These are phyloP conservation scores for Sterrhoptilus dennistouni DNA, from an alignment of 2,113 vertebrate species.

Conservation along the genomic window DNA sequence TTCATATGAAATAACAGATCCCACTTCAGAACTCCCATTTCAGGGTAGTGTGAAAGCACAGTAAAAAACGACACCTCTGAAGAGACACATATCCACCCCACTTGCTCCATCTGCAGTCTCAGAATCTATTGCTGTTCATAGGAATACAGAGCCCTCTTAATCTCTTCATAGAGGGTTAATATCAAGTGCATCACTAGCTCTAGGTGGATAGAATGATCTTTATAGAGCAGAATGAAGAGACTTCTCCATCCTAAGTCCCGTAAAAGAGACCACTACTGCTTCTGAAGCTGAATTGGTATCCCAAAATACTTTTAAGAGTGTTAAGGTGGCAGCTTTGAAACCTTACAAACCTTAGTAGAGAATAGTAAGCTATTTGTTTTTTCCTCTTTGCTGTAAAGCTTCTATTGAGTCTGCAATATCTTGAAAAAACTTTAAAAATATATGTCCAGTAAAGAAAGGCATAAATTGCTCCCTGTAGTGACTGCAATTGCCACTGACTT, in stretches of 20 bases:
- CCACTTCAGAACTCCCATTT: neutral
- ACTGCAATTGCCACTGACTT: neutral
- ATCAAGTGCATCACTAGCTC: neutral
- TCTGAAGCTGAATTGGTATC: neutral
- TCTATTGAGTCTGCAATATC: neutral
- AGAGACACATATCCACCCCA: neutral
- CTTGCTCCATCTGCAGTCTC: neutral
- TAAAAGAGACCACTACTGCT: neutral
- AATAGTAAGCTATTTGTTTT: neutral
- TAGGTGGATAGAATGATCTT: neutral
- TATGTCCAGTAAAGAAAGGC: neutral
- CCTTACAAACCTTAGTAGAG: neutral
- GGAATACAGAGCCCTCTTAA: neutral
- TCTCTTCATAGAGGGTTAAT: neutral
- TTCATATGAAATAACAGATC: neutral
- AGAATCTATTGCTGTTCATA: neutral
- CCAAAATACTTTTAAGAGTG: neutral
- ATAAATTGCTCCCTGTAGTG: neutral
- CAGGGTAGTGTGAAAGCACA: neutral
- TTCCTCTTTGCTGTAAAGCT: neutral
- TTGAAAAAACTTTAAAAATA: neutral
- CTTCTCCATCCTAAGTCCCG: neutral
- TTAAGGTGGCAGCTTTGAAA: neutral
- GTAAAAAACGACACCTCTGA: neutral
- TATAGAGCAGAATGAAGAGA: neutral